Conservation (phyloP, 2,888 invertebrate genomes). For the Balanococcus diminutus region DNA sequence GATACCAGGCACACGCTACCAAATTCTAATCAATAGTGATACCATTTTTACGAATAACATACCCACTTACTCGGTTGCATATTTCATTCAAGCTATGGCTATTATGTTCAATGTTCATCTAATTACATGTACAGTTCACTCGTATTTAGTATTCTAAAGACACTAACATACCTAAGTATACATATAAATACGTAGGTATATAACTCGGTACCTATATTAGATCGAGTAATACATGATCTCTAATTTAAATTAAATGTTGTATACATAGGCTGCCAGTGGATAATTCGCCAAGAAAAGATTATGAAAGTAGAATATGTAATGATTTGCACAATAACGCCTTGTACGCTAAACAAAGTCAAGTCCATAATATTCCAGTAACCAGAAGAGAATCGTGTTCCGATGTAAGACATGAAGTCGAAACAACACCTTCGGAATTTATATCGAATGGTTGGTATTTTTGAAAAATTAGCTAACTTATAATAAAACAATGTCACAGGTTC, state of each 20-base stretch:
- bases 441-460: background rate
- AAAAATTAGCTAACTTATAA: background rate
- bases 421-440: background rate
- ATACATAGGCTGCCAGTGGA: background rate
- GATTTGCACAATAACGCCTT: conserved; percentile 11
- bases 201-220: background rate
- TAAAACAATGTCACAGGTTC: background rate
- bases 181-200: background rate
- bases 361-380: background rate
- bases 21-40: background rate
- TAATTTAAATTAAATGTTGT: background rate
- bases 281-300: background rate
- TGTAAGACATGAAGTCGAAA: background rate
- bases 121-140: background rate
- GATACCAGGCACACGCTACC: background rate
- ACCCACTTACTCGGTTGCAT: background rate
- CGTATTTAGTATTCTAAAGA: background rate
- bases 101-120: too few relatives aligned
- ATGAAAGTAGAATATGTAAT: conserved; percentile 19
- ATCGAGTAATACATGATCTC: background rate
- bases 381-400: conserved; percentile 20
- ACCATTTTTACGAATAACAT: background rate
- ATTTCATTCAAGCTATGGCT: background rate
- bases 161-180: background rate
- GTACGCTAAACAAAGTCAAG: conserved; percentile 5